Conservation (phyloP, 2,797 vertebrate genomes). For the Darevskia nairensis region DNA sequence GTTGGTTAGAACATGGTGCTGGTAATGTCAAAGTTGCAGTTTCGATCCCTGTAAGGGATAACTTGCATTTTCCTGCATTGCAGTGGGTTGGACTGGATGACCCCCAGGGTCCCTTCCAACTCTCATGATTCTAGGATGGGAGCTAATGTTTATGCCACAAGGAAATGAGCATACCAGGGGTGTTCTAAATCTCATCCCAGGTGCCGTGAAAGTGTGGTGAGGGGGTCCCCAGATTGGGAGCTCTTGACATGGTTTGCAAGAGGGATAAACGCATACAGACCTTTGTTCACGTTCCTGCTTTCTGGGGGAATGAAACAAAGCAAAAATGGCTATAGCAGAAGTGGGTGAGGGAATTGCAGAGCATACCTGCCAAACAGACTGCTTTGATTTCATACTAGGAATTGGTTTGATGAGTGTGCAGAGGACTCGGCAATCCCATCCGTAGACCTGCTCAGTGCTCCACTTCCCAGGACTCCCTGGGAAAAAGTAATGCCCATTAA, state of each 20-base stretch:
- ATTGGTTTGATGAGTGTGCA: neutral
- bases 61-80: too few species aligned
- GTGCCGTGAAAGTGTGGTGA: neutral
- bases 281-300: neutral
- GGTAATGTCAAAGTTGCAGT: too few species aligned
- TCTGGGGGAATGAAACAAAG: neutral
- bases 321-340: neutral
- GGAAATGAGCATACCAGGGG: neutral
- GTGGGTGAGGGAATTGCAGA: neutral
- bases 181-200: neutral
- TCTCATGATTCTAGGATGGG: too few species aligned
- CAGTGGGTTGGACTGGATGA: too few species aligned
- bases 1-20: too few species aligned
- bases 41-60: too few species aligned
- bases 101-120: too few species aligned
- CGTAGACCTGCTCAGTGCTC: neutral
- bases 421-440: neutral
- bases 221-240: too few species aligned
- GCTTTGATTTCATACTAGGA: neutral
- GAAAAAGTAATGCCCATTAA: neutral
- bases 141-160: neutral
- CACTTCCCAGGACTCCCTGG: neutral
- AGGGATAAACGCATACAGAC: rapidly evolving
- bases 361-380: neutral
- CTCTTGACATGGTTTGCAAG: neutral